phyloP scores from a whole-genome alignment of 2,797 vertebrate species.

The Neosilurus mollespiculum region DNA sequence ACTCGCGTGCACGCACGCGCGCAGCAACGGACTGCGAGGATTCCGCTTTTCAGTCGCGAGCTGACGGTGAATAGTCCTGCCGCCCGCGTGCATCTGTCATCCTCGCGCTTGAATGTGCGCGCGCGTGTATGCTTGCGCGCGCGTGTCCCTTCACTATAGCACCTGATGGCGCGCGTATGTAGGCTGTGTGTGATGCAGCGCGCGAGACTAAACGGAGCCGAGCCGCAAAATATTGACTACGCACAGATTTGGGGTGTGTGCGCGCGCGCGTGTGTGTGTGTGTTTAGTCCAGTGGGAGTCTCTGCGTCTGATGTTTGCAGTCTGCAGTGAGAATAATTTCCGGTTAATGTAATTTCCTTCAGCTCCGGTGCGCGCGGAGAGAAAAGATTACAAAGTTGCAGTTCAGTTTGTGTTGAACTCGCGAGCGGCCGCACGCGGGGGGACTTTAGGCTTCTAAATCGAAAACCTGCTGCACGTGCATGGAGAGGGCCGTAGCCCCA shows the following conservation, averaged over 20 bases:
- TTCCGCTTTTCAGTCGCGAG: slow-evolving; percentile 18
- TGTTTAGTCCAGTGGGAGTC: background rate
- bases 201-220: background rate
- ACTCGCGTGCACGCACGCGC: background rate
- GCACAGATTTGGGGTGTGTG: background rate
- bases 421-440: background rate
- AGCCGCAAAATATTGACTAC: background rate
- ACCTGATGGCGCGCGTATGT: slow-evolving; percentile 3
- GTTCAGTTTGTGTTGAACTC: background rate
- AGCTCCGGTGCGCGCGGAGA: background rate
- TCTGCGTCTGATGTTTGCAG: slow-evolving; percentile 7
- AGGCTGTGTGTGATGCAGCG: background rate
- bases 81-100: slow-evolving; percentile 38
- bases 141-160: background rate
- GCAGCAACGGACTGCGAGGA: background rate
- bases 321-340: slow-evolving; percentile 15
- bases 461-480: slow-evolving; percentile 36
- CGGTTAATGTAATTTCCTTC: slow-evolving; percentile 3
- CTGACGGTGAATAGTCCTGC: slow-evolving; percentile 10
- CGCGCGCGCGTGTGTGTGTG: background rate
- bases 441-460: slow-evolving; percentile 13
- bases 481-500: background rate
- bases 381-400: slow-evolving; percentile 5
- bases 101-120: slow-evolving; percentile 7
- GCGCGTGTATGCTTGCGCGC: background rate